Conservation (phyloP, 37 sponge, comb jelly and placozoan species). For the Petrosia ficiformis region DNA sequence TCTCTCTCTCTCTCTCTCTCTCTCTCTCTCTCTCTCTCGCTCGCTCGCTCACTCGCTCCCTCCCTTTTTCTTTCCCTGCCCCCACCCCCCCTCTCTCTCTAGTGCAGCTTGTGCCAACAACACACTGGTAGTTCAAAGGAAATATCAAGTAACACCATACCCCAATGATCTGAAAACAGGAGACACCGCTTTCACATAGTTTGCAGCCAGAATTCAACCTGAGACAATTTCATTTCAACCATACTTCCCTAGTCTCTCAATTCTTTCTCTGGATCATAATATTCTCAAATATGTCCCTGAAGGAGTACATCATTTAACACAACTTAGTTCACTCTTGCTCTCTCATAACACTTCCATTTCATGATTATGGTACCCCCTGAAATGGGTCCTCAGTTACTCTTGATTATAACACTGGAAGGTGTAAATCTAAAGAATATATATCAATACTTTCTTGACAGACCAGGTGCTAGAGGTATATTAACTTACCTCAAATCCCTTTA, state of each 20-base stretch:
- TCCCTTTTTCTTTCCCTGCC: slow-evolving; percentile 2
- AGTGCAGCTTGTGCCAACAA: slow-evolving; percentile 56
- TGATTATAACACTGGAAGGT: slow-evolving; percentile 43
- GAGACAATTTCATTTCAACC: too few species aligned
- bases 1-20: too few species aligned
- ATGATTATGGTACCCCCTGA: slow-evolving; percentile 47
- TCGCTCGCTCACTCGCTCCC: too few species aligned
- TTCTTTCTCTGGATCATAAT: slow-evolving; percentile 53
- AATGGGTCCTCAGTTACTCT: slow-evolving; percentile 37
- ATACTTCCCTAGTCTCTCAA: slow-evolving; percentile 51
- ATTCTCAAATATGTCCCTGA: slow-evolving; percentile 22
- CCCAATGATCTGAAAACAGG: too few species aligned
- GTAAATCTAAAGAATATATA: slow-evolving; percentile 36
- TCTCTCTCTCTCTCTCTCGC: too few species aligned
- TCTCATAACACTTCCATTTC: slow-evolving; percentile 31
- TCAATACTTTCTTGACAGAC: slow-evolving; percentile 9
- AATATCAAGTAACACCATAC: too few species aligned
- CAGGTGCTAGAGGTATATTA: slow-evolving; percentile 26
- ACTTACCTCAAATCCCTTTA: slow-evolving; percentile 50
- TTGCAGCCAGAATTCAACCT: too few species aligned
- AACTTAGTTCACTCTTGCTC: slow-evolving; percentile 50
- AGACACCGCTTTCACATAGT: too few species aligned
- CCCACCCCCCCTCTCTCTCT: too few species aligned
- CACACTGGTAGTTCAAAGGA: slow-evolving; percentile 3
- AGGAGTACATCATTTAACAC: slow-evolving; percentile 28